Base-by-base conservation (phyloP, 1,140 invertebrate species). In the Trichonephila inaurata region DNA sequence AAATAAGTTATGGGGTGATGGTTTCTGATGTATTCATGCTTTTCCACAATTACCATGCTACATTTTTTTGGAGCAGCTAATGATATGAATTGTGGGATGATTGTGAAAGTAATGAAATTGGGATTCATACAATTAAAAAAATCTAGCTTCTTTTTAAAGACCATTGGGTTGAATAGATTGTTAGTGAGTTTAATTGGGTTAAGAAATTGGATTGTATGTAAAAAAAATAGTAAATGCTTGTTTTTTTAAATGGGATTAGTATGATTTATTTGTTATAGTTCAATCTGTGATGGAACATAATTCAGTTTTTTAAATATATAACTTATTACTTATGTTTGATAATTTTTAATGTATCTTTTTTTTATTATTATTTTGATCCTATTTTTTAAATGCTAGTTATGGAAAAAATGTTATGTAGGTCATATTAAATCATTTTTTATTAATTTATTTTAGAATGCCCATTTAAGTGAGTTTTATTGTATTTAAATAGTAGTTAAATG, bases 21-120 rank as follows among this genome's bases (percentile, higher is more conserved):
- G 81, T 83, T 83, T 19, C 19, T 21, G 24, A 58, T 83, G 33
- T 83, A 83, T 83, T 83, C 40, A 51, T 83, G 81, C 81, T 83
- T 83, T 51, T 24, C 28, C 8, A 14, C 69, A 4, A 24, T 33
- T 10, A 72, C 10, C 24, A 72, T 72, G 24, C 16, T 72, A 14
- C 69, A 72, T 72, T 72, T 72, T n/a, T 72, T 28, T 14, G n/a
- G 69, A 72, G 69, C 69, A 72, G 69, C 69, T 72, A 33, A 72
- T 16, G 2, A 28, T 72, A 28, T 14, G 61, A 62, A 62, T 62
- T 62, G 19, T 62, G 5, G 28, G 28, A 72, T 72, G 69, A 72
- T 28, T 72, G 8, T 16, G 24, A 72, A 28, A 16, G 14, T 28
- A 72, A 72, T 72, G n/a, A 24, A 72, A 62, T 62, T 19, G 61